Percentiles rank a stretch among this genome's conserved stretches.
These are phyloP conservation scores for Argya squamiceps DNA, from an alignment of 2,797 vertebrate genomes.

Conservation along the genomic window DNA sequence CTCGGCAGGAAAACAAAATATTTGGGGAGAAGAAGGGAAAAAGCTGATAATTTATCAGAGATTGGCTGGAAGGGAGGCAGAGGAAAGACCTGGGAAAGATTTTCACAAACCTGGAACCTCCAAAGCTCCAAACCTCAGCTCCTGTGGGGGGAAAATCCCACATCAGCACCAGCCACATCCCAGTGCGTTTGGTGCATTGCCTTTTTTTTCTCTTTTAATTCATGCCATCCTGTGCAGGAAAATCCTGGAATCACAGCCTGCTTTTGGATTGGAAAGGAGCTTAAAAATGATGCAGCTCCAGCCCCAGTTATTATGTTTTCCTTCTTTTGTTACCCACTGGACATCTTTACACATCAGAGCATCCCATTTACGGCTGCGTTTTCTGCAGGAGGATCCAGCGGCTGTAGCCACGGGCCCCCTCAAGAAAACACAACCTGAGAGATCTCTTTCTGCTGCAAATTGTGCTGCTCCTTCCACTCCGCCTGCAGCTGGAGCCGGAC, in stretches of 20 bases:
- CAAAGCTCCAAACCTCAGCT: background rate
- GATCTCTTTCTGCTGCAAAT: background rate
- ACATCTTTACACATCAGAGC: background rate
- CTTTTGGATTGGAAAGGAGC: background rate
- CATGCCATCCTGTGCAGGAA: background rate
- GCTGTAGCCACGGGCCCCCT: background rate
- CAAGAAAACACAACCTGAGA: background rate
- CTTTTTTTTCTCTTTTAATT: background rate
- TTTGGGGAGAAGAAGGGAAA: background rate
- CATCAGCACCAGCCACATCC: background rate
- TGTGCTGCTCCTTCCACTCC: background rate
- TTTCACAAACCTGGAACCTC: background rate
- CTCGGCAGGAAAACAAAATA: background rate
- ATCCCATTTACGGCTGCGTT: fast-evolving
- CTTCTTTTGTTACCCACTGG: background rate
- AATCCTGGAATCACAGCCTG: background rate
- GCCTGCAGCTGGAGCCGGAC: background rate
- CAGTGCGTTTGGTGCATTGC: background rate
- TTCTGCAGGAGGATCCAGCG: background rate
- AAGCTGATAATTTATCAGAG: background rate
- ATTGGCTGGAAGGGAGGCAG: background rate
- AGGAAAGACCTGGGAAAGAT: background rate
- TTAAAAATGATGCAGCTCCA: background rate
- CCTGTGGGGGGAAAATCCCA: background rate
- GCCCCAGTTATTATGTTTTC: background rate